phyloP scores from a whole-genome alignment of 2,113 vertebrate genomes.

The Pachyramphus minor region DNA sequence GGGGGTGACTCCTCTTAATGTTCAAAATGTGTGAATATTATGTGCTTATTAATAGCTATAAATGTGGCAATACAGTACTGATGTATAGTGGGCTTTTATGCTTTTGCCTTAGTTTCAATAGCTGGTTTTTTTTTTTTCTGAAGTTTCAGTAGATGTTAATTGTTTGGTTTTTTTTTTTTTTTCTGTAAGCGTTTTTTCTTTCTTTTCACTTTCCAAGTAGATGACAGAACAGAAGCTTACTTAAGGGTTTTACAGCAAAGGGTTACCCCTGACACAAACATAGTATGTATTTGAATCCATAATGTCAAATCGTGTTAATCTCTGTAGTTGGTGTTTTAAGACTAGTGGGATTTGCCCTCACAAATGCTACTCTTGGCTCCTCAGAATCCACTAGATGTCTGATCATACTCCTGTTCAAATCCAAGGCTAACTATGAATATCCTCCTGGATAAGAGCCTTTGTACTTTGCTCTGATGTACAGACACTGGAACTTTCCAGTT shows the following conservation, averaged over 20 bases:
- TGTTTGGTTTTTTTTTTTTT: not conserved
- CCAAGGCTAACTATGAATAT: not conserved
- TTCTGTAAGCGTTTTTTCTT: not conserved
- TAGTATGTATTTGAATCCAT: slow-evolving; percentile 73
- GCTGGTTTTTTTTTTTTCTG: not conserved
- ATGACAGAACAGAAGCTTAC: slow-evolving; percentile 86
- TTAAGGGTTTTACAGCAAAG: slow-evolving; percentile 82
- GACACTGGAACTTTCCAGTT: not conserved
- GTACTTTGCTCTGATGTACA: not conserved
- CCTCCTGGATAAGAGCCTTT: not conserved
- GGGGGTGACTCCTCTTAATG: not conserved
- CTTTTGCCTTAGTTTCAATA: not conserved
- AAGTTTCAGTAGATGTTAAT: not conserved
- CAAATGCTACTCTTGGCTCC: not conserved
- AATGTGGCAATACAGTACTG: not conserved
- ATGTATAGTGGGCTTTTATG: not conserved
- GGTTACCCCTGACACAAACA: slow-evolving; percentile 78
- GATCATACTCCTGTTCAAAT: not conserved
- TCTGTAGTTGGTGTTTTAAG: not conserved
- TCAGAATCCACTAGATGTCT: rapidly evolving
- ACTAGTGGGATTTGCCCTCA: not conserved
- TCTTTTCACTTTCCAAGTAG: slow-evolving; percentile 84
- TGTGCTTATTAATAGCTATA: not conserved
- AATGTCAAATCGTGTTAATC: not conserved
- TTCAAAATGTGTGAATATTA: not conserved